Conservation (phyloP, 2,797 vertebrate species). For the Notoglanidium macrostoma region DNA sequence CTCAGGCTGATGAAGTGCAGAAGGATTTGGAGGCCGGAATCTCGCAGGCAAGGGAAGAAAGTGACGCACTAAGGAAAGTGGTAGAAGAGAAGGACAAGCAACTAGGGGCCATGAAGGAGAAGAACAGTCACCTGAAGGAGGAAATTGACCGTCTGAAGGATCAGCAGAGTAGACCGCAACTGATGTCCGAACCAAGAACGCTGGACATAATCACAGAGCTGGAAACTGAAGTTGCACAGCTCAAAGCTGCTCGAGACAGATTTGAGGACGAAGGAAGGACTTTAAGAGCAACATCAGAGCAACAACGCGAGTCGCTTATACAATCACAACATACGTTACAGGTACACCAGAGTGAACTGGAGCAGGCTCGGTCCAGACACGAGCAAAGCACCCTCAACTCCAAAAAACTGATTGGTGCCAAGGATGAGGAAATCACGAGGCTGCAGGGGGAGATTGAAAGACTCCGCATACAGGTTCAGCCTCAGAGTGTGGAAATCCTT, state of each 20-base stretch:
- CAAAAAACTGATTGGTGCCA: slow-evolving; percentile 81
- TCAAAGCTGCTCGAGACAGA: slow-evolving; percentile 77
- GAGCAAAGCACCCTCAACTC: slow-evolving; percentile 86
- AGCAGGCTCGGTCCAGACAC: slow-evolving; percentile 81
- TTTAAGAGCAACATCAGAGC: slow-evolving; percentile 79
- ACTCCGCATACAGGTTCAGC: slow-evolving; percentile 75
- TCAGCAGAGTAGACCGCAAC: slow-evolving; percentile 83
- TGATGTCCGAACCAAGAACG: slow-evolving; percentile 82
- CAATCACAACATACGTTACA: slow-evolving; percentile 84
- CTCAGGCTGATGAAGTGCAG: slow-evolving; percentile 75
- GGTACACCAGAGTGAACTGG: slow-evolving; percentile 83
- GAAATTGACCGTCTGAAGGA: slow-evolving; percentile 90
- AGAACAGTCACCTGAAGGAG: slow-evolving; percentile 95
- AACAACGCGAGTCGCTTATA: slow-evolving; percentile 79
- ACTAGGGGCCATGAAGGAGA: slow-evolving; percentile 92
- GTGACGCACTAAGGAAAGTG: slow-evolving; percentile 74
- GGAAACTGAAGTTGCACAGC: slow-evolving; percentile 87
- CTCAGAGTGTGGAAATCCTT: slow-evolving; percentile 82
- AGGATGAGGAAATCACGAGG: slow-evolving; percentile 85
- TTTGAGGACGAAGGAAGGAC: slow-evolving; percentile 83
- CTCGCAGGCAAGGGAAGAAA: slow-evolving; percentile 70
- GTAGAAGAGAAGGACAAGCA: slow-evolving; percentile 91
- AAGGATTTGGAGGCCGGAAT: slow-evolving; percentile 73
- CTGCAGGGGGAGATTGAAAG: slow-evolving; percentile 82
- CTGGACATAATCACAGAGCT: slow-evolving; percentile 90